Base-by-base conservation (phyloP, 2,113 vertebrate species). In the Vidua chalybeata region DNA sequence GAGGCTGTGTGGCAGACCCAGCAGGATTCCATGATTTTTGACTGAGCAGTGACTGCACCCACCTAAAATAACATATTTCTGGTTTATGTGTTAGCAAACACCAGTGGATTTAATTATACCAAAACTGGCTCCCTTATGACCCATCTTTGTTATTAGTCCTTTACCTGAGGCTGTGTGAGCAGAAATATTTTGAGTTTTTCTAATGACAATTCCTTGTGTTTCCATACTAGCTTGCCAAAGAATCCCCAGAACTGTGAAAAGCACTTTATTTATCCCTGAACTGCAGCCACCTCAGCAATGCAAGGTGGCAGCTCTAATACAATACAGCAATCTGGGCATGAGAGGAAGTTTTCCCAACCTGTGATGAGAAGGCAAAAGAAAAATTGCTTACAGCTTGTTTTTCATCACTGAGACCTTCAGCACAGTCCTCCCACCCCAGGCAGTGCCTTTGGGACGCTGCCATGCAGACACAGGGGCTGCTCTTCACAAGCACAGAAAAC, bases 131-230 rank as follows among this genome's bases (percentile, higher is more conserved):
- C 91, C 69, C 94, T 61, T 49, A 66, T 31, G 80, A 72, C 66
- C 49, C 52, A 86, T 56, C 58, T 83, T 56, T 43, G 26, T 75
- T 51, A 75, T 59, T 4, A 76, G 66, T 49, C 81, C 81, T 51
- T 68, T 24, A 91, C 91, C 77, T 35, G 77, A 72, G 71, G 87
- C 84, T 37, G 23, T 66, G 62, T 52, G 62, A 92, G 55, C 79
- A 62, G 72, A 66, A 90, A 62, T 17, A 91, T n/a, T 89, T 61
- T n/a, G 30, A 84, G 31, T 20, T 89, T 73, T 90, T 61, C 73
- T 84, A 56, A 80, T 39, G 71, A 73, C 79, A 84, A 18, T 45
- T 49, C 16, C 72, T 52, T 39, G 20, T 69, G 56, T 66, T 80
- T 69, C 63, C 33, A 9, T 1, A 20, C 13, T 33, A 26, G 30